These are phyloP conservation scores for Todiramphus saurophagus DNA, from an alignment of 2,113 vertebrate species.

Conservation along the genomic window DNA sequence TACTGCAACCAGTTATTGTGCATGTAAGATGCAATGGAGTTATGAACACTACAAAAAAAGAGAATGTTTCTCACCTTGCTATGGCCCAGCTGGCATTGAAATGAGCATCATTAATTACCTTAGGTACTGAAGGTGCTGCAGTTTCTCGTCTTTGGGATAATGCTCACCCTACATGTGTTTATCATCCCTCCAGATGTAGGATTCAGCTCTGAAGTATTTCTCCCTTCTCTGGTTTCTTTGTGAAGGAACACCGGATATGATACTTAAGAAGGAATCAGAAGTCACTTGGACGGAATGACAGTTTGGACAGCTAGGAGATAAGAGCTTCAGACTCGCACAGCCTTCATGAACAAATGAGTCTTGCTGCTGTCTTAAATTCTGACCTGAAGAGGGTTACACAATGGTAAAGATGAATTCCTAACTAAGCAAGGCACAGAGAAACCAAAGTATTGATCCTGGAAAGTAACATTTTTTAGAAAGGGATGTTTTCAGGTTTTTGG, in stretches of 20 bases:
- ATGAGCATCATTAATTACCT: background rate
- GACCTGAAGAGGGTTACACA: background rate
- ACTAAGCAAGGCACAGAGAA: background rate
- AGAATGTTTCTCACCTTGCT: background rate
- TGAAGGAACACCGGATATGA: background rate
- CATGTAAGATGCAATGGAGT: background rate
- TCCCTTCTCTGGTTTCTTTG: background rate
- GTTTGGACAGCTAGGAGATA: rapidly evolving
- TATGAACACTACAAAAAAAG: background rate
- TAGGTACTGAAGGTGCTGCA: background rate
- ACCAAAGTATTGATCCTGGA: background rate
- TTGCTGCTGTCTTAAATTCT: background rate
- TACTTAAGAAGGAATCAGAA: background rate
- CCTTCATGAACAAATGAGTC: background rate
- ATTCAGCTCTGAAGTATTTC: background rate
- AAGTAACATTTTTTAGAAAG: background rate
- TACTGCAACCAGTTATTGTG: background rate
- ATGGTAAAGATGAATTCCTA: background rate
- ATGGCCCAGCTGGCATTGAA: background rate
- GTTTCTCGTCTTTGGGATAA: background rate
- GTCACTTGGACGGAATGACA: background rate
- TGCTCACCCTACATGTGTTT: background rate
- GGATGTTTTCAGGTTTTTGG: rapidly evolving
- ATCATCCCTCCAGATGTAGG: background rate
- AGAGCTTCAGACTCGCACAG: background rate